Evolutionary conservation across 2,113 vertebrate genomes (phyloP).

Genomic region (Progne subis): DNA sequence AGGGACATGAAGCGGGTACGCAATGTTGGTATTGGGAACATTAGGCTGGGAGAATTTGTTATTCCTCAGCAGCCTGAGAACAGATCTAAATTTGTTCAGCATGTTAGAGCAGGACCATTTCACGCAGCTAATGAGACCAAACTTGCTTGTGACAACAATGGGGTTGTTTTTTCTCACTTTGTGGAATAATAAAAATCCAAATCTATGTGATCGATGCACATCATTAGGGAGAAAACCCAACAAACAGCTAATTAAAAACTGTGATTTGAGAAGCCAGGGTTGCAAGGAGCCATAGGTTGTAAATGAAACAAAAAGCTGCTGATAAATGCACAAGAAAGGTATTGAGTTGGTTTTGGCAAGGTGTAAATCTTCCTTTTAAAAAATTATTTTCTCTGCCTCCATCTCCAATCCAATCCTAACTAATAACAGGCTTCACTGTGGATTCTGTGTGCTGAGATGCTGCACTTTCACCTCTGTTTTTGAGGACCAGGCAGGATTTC

Average conservation of each 20-base stretch:
- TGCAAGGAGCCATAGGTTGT: neutral
- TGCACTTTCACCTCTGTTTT: slow-evolving; percentile 15
- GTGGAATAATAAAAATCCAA: neutral
- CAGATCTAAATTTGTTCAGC: neutral
- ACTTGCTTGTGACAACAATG: neutral
- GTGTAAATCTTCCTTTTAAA: neutral
- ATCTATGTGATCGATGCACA: neutral
- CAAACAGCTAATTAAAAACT: neutral
- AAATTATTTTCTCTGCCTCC: neutral
- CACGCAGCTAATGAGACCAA: neutral
- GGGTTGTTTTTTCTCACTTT: neutral
- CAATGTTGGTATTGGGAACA: neutral
- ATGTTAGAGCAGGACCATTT: neutral
- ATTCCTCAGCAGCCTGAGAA: neutral
- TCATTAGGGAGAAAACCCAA: neutral
- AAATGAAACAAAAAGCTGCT: neutral
- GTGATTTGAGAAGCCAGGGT: neutral
- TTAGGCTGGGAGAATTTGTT: neutral
- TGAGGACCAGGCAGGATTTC: slow-evolving; percentile 24
- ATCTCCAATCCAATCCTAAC: neutral
- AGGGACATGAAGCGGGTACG: neutral
- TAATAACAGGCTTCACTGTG: neutral
- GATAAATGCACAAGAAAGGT: neutral
- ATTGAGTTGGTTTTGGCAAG: neutral
- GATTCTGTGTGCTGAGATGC: neutral